Conservation (phyloP, 2,113 vertebrate species). For the Dolichotis patagonum region DNA sequence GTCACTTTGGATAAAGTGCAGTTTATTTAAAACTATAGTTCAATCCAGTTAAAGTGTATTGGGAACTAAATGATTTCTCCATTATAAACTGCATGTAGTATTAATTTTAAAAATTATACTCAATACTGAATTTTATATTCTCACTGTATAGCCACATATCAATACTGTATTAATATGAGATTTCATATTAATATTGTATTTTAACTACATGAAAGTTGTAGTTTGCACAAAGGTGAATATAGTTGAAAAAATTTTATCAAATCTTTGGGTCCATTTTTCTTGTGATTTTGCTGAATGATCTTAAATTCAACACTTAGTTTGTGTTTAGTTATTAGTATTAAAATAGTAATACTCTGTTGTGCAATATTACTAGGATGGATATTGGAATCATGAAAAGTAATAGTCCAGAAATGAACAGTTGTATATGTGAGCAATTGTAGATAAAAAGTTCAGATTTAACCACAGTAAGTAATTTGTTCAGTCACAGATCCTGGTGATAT, state of each 20-base stretch:
- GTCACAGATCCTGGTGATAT: not conserved
- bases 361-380: not conserved
- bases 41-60: not conserved
- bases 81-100: not conserved
- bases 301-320: not conserved
- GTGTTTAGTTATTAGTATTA: not conserved
- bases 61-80: not conserved
- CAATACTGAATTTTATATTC: not conserved
- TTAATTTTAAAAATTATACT: not conserved
- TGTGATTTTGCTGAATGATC: not conserved
- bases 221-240: not conserved
- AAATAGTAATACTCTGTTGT: not conserved
- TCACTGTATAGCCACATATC: not conserved
- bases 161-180: not conserved
- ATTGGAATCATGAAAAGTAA: not conserved
- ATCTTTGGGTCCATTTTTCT: not conserved
- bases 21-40: not conserved
- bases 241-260: not conserved
- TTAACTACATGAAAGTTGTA: not conserved
- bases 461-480: not conserved
- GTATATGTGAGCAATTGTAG: not conserved
- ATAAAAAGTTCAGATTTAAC: not conserved
- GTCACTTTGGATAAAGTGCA: not conserved
- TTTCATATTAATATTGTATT: not conserved
- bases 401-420: not conserved